Evolutionary conservation across 92 coral and sea anemone genomes (phyloP), one percentile per base, ranked within the genome.

Genomic region (Pocillopora grandis): DNA sequence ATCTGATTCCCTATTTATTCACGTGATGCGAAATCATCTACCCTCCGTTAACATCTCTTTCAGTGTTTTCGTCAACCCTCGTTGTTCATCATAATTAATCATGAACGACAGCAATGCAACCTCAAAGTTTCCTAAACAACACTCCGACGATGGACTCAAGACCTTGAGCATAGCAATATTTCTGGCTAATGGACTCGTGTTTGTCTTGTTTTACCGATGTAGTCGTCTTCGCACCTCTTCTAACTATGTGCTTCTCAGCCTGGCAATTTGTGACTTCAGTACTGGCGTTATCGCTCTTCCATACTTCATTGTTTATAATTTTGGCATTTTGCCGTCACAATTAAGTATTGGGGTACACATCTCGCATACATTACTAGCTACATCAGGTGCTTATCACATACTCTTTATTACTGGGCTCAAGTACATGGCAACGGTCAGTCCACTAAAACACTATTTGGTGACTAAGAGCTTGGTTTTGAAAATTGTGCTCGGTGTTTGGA

Each of bases 351-450:
- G 76, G 76, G 13, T 84, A 35, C 35, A 77, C 59, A 63, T 72
- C 15, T 42, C 84, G 14, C 72, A 42, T 57, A 88, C 78, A 62
- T 61, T 89, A 19, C 79, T 86, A 33, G 90, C 95, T 2, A 67
- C 84, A 35, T 81, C 89, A 16, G 84, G 90, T n/a, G 88, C 92
- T 14, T 89, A 75, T 56, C 95, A 92, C 76, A 92, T 92, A 14
- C 81, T 90, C 8, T 73, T 79, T 27, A 88, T 90, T 18, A 92
- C 92, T 2, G 89, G 66, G 14, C 90, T 89, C 68, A 89, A 89
- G 61, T 92, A 92, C 77, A 77, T 92, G 35, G 95, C 95, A 0
- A 92, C 89, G 20, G 68, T 92, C 15, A 87, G 83, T 33, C 95
- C 95, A 20, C 86, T 92, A 0, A 77, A 75, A 57, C 95, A 92